Conservation (phyloP, 2,888 invertebrate genomes). For the Plutella xylostella region DNA sequence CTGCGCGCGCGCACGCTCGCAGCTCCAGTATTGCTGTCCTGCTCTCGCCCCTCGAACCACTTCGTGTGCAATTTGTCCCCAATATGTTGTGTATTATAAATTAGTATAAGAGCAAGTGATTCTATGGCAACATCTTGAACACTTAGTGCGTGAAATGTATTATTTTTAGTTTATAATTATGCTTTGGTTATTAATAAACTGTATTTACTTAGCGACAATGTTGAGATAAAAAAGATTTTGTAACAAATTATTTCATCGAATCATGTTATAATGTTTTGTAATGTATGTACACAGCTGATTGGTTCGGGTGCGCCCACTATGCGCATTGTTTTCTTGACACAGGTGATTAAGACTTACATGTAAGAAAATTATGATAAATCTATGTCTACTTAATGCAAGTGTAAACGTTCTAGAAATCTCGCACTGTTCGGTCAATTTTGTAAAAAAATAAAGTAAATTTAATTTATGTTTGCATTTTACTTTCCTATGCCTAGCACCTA, state of each 20-base stretch:
- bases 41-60: conserved; percentile 45
- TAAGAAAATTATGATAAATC: conserved; percentile 65
- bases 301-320: conserved; percentile 36
- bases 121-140: conserved; percentile 47
- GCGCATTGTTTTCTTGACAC: conserved; percentile 59
- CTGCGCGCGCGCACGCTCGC: too few relatives aligned
- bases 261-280: conserved; percentile 56
- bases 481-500: background rate
- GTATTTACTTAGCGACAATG: conserved; percentile 63
- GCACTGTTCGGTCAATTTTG: conserved; percentile 72
- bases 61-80: conserved; percentile 54
- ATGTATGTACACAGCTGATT: conserved; percentile 40
- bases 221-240: conserved; percentile 46
- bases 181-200: conserved; percentile 62
- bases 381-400: conserved; percentile 71
- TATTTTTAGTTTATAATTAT: conserved; percentile 60
- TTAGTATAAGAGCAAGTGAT: conserved; percentile 37
- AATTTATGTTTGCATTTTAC: conserved; percentile 30
- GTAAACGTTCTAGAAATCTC: conserved; percentile 71
- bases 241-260: conserved; percentile 42
- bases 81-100: conserved; percentile 57
- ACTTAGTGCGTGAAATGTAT: conserved; percentile 55
- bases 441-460: conserved; percentile 67
- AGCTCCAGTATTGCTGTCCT: too few relatives aligned
- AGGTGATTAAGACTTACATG: conserved; percentile 67